Evolutionary conservation across 2,797 vertebrate genomes (phyloP).

Genomic region (Oryzias dopingdopingensis): DNA sequence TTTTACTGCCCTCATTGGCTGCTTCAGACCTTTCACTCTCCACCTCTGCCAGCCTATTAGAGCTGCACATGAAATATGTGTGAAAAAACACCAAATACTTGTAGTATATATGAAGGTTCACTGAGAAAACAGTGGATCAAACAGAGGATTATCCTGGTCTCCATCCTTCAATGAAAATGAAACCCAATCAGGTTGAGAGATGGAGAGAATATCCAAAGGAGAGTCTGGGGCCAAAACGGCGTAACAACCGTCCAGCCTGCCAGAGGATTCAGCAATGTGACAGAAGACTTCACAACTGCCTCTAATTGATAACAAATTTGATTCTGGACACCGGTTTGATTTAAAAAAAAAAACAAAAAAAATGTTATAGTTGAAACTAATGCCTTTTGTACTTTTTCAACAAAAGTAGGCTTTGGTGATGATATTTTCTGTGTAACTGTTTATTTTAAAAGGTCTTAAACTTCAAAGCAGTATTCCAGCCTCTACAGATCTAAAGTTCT

Average conservation of each 20-base stretch:
- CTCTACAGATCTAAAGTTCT: no score
- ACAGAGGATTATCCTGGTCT: constrained; percentile 12
- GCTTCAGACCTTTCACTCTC: no score
- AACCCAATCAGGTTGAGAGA: constrained; percentile 9
- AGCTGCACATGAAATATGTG: no score
- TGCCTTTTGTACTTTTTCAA: no score
- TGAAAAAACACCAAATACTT: no score
- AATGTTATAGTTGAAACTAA: not conserved
- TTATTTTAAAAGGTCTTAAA: no score
- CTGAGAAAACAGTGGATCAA: constrained; percentile 33
- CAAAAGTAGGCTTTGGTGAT: no score
- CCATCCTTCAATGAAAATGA: constrained; percentile 19
- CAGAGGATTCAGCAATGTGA: constrained; percentile 32
- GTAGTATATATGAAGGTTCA: not conserved
- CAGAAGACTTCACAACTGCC: constrained; percentile 46
- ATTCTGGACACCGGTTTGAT: constrained; percentile 35
- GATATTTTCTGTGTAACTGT: no score
- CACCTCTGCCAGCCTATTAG: no score
- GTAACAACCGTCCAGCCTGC: constrained; percentile 11
- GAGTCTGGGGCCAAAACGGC: constrained; percentile 30
- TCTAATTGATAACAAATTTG: constrained; percentile 54
- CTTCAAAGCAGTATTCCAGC: no score
- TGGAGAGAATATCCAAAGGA: constrained; percentile 32
- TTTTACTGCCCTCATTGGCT: no score
- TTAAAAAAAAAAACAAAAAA: constrained; percentile 27